Percentiles rank a stretch among this genome's conserved stretches.
Evolutionary conservation across 1,140 invertebrate species (phyloP).

Genomic region (Archivesica marissinica): DNA sequence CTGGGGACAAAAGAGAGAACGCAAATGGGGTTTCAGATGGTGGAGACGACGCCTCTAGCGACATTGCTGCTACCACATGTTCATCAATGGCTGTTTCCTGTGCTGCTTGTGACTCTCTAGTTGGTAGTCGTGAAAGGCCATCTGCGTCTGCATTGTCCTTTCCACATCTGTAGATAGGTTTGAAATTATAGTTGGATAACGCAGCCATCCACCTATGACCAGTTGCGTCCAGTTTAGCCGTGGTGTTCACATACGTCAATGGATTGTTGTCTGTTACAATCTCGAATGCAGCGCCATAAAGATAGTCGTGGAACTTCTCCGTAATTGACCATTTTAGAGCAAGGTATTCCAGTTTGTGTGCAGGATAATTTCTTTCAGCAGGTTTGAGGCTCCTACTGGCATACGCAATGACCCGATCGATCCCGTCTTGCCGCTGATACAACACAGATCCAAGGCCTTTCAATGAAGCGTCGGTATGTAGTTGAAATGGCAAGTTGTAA

Average conservation of each 20-base stretch:
- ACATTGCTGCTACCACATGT: not conserved
- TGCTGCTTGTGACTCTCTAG: not conserved
- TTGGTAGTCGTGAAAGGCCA: conserved; percentile 27
- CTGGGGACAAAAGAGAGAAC: not conserved
- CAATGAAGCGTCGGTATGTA: conserved; percentile 35
- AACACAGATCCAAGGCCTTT: conserved; percentile 57
- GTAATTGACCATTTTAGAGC: conserved; percentile 51
- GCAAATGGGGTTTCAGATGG: conserved; percentile 1
- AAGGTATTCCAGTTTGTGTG: conserved; percentile 55
- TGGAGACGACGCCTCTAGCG: not conserved
- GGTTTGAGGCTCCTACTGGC: conserved; percentile 52
- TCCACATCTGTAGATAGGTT: conserved; percentile 44
- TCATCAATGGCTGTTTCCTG: not conserved
- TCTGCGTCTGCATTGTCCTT: conserved; percentile 58
- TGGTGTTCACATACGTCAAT: not conserved
- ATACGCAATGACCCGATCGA: conserved; percentile 49
- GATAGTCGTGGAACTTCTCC: conserved; percentile 60
- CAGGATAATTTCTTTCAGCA: conserved; percentile 64
- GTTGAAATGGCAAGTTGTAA: conserved; percentile 43
- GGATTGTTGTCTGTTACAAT: not conserved
- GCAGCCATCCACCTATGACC: conserved; percentile 60
- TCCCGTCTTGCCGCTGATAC: conserved; percentile 41
- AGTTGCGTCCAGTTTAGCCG: not conserved
- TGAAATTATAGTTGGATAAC: conserved; percentile 54
- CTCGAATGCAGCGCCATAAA: conserved; percentile 46